These are phyloP conservation scores for Eulimnadia texana DNA, from an alignment of 1,140 invertebrate species.

Conservation along the genomic window DNA sequence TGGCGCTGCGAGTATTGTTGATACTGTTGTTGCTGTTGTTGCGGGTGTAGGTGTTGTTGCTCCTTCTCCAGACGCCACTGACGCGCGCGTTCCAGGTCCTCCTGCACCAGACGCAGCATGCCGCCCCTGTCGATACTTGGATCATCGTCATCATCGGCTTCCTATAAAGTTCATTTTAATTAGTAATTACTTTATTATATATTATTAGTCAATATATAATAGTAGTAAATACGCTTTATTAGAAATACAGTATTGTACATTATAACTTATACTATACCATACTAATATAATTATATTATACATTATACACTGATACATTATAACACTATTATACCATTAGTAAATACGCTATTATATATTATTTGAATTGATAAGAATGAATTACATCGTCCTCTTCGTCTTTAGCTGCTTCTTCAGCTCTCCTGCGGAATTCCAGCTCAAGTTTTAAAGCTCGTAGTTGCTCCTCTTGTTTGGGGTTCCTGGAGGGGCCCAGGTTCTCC, in stretches of 20 bases:
- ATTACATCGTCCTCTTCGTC: constrained; percentile 57
- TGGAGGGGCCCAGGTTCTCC: constrained; percentile 40
- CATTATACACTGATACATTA: neutral
- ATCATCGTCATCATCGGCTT: constrained; percentile 32
- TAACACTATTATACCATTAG: neutral
- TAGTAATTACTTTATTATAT: neutral
- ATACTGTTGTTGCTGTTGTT: constrained; percentile 26
- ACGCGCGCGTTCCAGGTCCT: constrained; percentile 28
- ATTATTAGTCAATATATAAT: no score
- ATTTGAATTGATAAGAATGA: constrained; percentile 1
- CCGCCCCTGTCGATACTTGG: constrained; percentile 21
- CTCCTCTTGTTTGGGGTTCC: constrained; percentile 67
- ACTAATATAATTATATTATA: neutral
- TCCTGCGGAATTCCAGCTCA: constrained; percentile 73
- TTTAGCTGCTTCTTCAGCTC: constrained; percentile 58
- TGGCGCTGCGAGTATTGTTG: constrained; percentile 26
- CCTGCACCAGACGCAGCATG: constrained; percentile 26
- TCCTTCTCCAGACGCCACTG: constrained; percentile 25
- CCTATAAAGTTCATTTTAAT: no score
- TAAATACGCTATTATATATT: constrained; percentile 1
- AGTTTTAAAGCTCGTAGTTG: constrained; percentile 65
- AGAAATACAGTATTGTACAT: no score
- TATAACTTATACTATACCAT: constrained; percentile 22
- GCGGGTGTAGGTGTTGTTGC: constrained; percentile 22
- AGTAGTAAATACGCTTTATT: no score